Evolutionary conservation across 2,113 vertebrate genomes (phyloP), one percentile per base, ranked within the genome.

Genomic region (Lamprotornis superbus): DNA sequence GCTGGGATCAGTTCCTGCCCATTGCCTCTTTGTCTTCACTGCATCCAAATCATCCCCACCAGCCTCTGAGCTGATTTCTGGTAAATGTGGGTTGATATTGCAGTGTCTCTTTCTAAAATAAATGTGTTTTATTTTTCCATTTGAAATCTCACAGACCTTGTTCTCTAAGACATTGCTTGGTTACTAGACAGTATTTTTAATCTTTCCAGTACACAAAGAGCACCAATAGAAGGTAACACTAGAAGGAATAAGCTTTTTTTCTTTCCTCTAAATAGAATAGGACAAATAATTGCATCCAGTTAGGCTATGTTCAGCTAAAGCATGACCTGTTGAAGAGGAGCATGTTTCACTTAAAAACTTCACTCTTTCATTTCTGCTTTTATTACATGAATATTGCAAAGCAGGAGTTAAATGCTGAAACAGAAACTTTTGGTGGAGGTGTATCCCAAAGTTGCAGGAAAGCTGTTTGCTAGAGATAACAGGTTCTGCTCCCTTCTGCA

Each of bases 391-490:
- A 22, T 0, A 0, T 25, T 83, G 28, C 19, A 35, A 73, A 87
- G 60, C n/a, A 53, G 16, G 33, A 42, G 40, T 71, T 71, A 92
- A 89, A 76, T 35, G 8, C 31, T 44, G 27, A 77, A 68, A 31
- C 12, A 63, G 76, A 69, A 55, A 13, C 8, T 55, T 73, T 61
- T 79, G 14, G 52, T 25, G 49, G 52, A 93, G 39, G 31, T 86
- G 24, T 79, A 68, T 53, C 42, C 46, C 35, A 23, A 31, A 74
- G 24, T 4, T 19, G 5, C 13, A 49, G 47, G 33, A 94, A 92
- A 92, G 95, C 94, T 97, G 97, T 47, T 80, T 74, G 21, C 25
- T 59, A 71, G 50, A 97, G 97, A 98, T 98, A 97, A 93, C 2
- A 0, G 9, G 27, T 23, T 61, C 2, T 65, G 63, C 35, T 65